phyloP scores from a whole-genome alignment of 2,888 invertebrate genomes.

The Eupithecia vulgata region DNA sequence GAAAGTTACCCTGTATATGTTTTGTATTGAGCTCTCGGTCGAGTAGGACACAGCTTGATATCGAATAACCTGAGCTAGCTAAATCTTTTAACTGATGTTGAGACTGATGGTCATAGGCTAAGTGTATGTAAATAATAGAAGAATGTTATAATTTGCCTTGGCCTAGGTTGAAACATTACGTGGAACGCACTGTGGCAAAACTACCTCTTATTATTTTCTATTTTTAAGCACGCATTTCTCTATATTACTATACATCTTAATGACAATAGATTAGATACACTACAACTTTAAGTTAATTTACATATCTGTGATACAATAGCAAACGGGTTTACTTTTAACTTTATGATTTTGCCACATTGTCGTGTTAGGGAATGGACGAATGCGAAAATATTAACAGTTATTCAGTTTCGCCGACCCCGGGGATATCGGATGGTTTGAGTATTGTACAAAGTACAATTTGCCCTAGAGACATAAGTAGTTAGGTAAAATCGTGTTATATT shows the following conservation, averaged over 20 bases:
- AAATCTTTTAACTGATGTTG: conserved; percentile 78
- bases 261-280: conserved; percentile 61
- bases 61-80: conserved; percentile 74
- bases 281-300: conserved; percentile 72
- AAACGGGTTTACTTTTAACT: conserved; percentile 65
- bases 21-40: conserved; percentile 76
- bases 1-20: conserved; percentile 77
- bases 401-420: conserved; percentile 71
- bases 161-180: conserved; percentile 79
- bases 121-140: conserved; percentile 83
- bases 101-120: conserved; percentile 83
- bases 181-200: conserved; percentile 77
- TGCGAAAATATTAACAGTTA: conserved; percentile 62
- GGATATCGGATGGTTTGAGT: conserved; percentile 71
- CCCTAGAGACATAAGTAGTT: conserved; percentile 83
- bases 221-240: conserved; percentile 47
- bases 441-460: conserved; percentile 85
- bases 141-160: conserved; percentile 80
- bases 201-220: conserved; percentile 55
- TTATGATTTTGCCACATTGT: conserved; percentile 74
- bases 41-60: conserved; percentile 71
- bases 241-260: conserved; percentile 53
- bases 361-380: conserved; percentile 56
- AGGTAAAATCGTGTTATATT: conserved; percentile 79
- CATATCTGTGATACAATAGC: conserved; percentile 82